These are phyloP conservation scores for Argya squamiceps DNA, from an alignment of 2,797 vertebrate genomes.

Conservation along the genomic window DNA sequence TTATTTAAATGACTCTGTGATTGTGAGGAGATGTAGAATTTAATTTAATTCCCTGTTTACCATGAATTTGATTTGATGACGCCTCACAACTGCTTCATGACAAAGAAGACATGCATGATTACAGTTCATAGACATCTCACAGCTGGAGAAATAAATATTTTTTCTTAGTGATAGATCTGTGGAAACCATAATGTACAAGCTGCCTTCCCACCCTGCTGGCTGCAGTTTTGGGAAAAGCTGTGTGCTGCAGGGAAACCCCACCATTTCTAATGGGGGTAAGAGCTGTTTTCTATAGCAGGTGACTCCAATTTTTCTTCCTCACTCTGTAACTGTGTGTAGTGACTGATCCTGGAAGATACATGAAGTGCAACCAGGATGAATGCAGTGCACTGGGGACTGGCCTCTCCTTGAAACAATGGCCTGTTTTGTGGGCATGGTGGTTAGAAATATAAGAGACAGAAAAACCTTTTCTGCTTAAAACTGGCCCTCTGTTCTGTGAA, in stretches of 20 bases:
- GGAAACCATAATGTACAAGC: neutral
- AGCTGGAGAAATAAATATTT: neutral
- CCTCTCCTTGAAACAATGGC: neutral
- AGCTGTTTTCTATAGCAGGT: neutral
- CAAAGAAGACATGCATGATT: neutral
- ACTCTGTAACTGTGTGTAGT: neutral
- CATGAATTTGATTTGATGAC: neutral
- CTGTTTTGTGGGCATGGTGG: neutral
- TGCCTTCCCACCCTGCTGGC: neutral
- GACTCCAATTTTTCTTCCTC: neutral
- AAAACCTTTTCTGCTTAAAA: neutral
- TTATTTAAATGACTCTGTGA: neutral
- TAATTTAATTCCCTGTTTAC: constrained; percentile 1
- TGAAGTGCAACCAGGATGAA: neutral
- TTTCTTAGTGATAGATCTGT: neutral
- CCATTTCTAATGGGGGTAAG: neutral
- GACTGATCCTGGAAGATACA: neutral
- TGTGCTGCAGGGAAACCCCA: neutral
- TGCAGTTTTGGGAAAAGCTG: neutral
- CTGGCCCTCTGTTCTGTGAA: neutral
- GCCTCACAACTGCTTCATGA: neutral
- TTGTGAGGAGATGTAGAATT: neutral
- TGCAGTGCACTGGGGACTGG: neutral
- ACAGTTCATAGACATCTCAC: neutral
- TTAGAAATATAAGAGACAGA: neutral